Evolutionary conservation across 2,888 invertebrate genomes (phyloP).

Genomic region (Orthosia cruda): DNA sequence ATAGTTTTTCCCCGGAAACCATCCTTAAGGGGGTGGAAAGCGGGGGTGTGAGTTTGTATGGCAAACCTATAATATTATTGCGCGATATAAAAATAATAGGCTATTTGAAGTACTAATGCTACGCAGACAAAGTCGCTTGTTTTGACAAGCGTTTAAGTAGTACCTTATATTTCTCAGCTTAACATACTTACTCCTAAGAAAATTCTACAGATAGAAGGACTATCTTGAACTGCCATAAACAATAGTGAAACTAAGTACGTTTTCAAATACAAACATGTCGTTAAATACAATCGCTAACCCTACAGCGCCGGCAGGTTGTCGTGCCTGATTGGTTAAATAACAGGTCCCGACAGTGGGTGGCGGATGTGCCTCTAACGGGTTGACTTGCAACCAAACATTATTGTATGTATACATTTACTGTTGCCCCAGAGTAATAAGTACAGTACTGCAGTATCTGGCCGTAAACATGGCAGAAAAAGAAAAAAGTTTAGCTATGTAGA

Average conservation of each 20-base stretch:
- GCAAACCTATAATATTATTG: too few relatives aligned
- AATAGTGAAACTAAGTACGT: slow-evolving; percentile 1
- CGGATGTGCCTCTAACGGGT: slow-evolving; percentile 74
- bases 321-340: slow-evolving; percentile 78
- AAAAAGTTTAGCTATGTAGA: neutral
- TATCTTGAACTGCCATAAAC: neutral
- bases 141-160: too few relatives aligned
- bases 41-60: too few relatives aligned
- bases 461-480: neutral
- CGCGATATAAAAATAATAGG: too few relatives aligned
- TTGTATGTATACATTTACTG: slow-evolving; percentile 21
- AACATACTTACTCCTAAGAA: too few relatives aligned
- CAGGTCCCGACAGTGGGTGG: slow-evolving; percentile 79
- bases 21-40: too few relatives aligned
- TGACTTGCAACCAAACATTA: slow-evolving; percentile 44
- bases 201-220: too few relatives aligned
- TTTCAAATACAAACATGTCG: slow-evolving; percentile 23
- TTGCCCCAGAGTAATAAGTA: slow-evolving; percentile 7
- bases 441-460: neutral
- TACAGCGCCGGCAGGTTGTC: slow-evolving; percentile 62
- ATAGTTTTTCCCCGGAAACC: too few relatives aligned
- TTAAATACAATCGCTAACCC: slow-evolving; percentile 49
- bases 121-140: too few relatives aligned
- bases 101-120: too few relatives aligned
- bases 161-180: too few relatives aligned